phyloP scores from a whole-genome alignment of 2,888 invertebrate genomes.

The Aproaerema taeniolella region DNA sequence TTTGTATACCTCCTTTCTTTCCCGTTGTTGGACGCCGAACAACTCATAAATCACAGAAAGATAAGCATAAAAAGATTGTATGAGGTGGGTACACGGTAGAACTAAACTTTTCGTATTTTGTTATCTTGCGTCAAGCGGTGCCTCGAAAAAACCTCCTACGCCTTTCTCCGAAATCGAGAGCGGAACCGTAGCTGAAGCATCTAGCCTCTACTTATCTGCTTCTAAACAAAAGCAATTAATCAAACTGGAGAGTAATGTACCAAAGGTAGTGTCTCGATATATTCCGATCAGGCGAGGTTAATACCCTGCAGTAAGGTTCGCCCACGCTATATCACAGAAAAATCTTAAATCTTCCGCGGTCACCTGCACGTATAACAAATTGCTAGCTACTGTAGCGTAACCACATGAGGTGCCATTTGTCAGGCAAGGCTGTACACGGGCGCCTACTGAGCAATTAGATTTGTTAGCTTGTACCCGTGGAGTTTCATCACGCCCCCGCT shows the following conservation, averaged over 20 bases:
- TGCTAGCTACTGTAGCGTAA: conserved; percentile 42
- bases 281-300: conserved; percentile 5
- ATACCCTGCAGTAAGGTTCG: conserved; percentile 10
- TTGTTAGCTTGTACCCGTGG: conserved; percentile 75
- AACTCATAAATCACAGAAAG: conserved; percentile 75
- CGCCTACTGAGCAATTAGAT: conserved; percentile 77
- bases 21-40: conserved; percentile 75
- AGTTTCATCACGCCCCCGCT: conserved; percentile 76
- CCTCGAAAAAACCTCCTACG: conserved; percentile 56
- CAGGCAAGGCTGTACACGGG: conserved; percentile 59
- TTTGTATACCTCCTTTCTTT: conserved; percentile 76
- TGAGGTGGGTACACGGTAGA: conserved; percentile 73
- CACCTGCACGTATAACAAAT: conserved; percentile 66
- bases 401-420: conserved; percentile 68
- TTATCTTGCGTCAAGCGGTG: conserved; percentile 64
- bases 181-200: conserved; percentile 21
- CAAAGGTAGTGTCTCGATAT: conserved; percentile 3
- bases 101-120: conserved; percentile 73
- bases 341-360: conserved; percentile 44
- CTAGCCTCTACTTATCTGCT: conserved; percentile 8
- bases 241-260: conserved; percentile 1
- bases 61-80: conserved; percentile 78
- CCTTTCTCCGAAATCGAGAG: conserved; percentile 52
- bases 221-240: conserved; percentile 7
- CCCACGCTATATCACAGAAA: conserved; percentile 21